Conservation (phyloP, 2,113 vertebrate genomes). For the Ceyx cyanopectus region DNA sequence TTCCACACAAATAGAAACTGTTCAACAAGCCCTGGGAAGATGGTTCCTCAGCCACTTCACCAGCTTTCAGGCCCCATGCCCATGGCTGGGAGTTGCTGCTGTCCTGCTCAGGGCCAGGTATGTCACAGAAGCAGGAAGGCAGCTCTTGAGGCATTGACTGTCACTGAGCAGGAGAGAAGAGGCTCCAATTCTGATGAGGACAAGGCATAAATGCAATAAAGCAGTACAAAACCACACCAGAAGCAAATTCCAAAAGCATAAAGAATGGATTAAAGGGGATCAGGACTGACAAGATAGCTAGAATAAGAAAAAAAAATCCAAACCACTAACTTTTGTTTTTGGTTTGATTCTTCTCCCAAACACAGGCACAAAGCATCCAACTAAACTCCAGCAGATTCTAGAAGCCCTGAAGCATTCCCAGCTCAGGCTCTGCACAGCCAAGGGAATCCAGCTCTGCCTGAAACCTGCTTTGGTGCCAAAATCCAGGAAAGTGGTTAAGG, state of each 20-base stretch:
- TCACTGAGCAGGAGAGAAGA: accelerated
- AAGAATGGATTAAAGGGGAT: neutral
- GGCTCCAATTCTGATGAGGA: too few relatives aligned
- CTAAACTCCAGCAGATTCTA: accelerated
- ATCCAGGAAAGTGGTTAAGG: neutral
- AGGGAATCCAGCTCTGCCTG: neutral
- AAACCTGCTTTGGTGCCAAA: accelerated
- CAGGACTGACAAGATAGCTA: neutral
- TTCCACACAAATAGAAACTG: neutral
- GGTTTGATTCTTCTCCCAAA: neutral
- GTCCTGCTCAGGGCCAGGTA: accelerated
- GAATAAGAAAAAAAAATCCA: too few relatives aligned
- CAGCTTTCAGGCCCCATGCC: accelerated
- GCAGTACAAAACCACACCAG: accelerated
- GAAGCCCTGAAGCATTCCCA: neutral
- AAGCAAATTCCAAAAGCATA: neutral
- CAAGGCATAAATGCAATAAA: accelerated
- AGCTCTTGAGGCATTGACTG: neutral
- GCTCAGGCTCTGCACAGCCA: neutral
- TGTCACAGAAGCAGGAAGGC: accelerated
- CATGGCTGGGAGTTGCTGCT: accelerated
- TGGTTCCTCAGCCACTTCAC: accelerated
- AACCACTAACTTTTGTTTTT: too few relatives aligned
- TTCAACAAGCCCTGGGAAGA: accelerated
- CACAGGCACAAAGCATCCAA: neutral